phyloP scores from a whole-genome alignment of 2,888 invertebrate genomes.

The Drosophila birchii region DNA sequence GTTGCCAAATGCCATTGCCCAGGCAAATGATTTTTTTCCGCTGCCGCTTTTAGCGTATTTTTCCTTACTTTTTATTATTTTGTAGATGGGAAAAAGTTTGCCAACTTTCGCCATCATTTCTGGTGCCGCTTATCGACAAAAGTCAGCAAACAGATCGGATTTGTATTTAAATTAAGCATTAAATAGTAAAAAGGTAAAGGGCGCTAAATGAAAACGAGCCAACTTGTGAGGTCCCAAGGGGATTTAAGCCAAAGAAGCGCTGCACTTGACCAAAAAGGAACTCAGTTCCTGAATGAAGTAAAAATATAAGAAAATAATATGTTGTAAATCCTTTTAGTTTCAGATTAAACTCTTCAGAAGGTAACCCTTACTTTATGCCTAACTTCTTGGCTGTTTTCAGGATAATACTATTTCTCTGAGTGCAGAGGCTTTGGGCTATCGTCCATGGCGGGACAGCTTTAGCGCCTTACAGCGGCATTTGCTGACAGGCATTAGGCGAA shows the following conservation, averaged over 20 bases:
- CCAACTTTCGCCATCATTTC: slow-evolving; percentile 67
- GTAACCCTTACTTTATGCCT: neutral
- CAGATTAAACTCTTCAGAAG: too few relatives aligned
- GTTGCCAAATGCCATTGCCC: slow-evolving; percentile 42
- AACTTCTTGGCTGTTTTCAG: neutral
- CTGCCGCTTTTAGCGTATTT: slow-evolving; percentile 11
- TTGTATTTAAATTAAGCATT: slow-evolving; percentile 75
- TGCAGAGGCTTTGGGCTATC: neutral
- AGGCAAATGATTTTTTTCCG: slow-evolving; percentile 37
- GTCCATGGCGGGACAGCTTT: slow-evolving; percentile 33
- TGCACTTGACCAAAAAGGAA: neutral
- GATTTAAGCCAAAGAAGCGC: slow-evolving; percentile 39
- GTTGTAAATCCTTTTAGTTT: neutral
- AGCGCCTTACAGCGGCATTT: slow-evolving; percentile 56
- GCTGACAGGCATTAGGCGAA: slow-evolving; percentile 71
- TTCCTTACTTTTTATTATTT: neutral
- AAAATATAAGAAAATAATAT: neutral
- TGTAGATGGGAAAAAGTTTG: slow-evolving; percentile 37
- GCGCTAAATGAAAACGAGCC: slow-evolving; percentile 51
- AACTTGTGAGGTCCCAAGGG: slow-evolving; percentile 59
- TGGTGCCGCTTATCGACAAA: slow-evolving; percentile 66
- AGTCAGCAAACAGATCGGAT: slow-evolving; percentile 74
- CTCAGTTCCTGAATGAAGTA: neutral
- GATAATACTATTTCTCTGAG: neutral
- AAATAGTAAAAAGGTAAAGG: slow-evolving; percentile 46